Conservation (phyloP, 2,888 invertebrate genomes). For the Xylota segnis region DNA sequence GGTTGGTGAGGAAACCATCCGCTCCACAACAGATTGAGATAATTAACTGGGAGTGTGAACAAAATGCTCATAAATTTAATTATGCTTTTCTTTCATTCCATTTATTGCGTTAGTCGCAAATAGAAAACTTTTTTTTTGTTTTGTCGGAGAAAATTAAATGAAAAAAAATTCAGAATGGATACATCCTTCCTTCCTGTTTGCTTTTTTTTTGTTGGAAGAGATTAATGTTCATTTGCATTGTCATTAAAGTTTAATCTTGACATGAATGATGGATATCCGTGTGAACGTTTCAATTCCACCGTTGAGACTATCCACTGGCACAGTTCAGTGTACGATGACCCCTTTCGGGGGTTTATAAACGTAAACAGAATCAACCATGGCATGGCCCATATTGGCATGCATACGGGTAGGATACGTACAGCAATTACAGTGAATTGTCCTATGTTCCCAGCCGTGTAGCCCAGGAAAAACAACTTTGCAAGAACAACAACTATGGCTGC, state of each 20-base stretch:
- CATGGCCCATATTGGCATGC: background rate
- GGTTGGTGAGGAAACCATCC: background rate
- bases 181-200: background rate
- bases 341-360: conserved; percentile 9
- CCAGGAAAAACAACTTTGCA: background rate
- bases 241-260: conserved; percentile 18
- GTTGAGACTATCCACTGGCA: conserved; percentile 20
- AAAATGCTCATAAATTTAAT: conserved; percentile 39
- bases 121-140: too few relatives aligned
- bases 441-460: conserved; percentile 2
- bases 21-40: conserved; percentile 10
- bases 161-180: background rate
- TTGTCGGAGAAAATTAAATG: background rate
- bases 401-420: conserved; percentile 6
- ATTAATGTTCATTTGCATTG: conserved; percentile 10
- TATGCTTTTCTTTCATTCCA: conserved; percentile 19
- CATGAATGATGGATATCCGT: conserved; percentile 4
- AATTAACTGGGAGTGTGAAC: conserved; percentile 41
- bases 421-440: conserved; percentile 25
- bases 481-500: conserved; percentile 6
- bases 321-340: conserved; percentile 21
- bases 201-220: background rate
- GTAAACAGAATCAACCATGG: conserved; percentile 19
- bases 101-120: background rate
- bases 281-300: conserved; percentile 16